These are phyloP conservation scores for Osmoderma eremita DNA, from an alignment of 2,888 invertebrate species.

Conservation along the genomic window DNA sequence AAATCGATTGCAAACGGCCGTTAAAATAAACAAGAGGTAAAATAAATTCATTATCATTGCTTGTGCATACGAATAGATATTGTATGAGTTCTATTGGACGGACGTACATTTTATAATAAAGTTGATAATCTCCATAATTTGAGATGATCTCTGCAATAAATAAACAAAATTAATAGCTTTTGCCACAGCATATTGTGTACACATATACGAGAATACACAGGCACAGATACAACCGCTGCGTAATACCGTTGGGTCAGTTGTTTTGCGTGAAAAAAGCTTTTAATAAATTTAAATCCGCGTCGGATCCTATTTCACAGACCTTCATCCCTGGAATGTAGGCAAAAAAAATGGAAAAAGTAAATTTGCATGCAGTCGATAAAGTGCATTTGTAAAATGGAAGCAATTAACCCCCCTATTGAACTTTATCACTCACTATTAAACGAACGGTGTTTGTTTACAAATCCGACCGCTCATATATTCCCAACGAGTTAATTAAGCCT, in stretches of 20 bases:
- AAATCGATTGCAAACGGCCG: constrained; percentile 2
- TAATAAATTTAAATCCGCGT: constrained; percentile 44
- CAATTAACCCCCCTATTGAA: constrained; percentile 49
- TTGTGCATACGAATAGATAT: background rate
- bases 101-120: constrained; percentile 32
- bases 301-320: constrained; percentile 28
- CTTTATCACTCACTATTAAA: constrained; percentile 45
- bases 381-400: constrained; percentile 46
- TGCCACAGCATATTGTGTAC: constrained; percentile 14
- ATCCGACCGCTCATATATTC: constrained; percentile 35
- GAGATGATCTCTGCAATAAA: constrained; percentile 33
- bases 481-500: constrained; percentile 15
- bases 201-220: background rate
- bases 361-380: constrained; percentile 36
- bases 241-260: constrained; percentile 8
- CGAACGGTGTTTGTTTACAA: constrained; percentile 47
- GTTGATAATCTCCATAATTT: constrained; percentile 33
- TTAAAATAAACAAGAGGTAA: constrained; percentile 18
- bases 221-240: background rate
- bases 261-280: constrained; percentile 25
- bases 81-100: background rate
- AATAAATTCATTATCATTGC: constrained; percentile 30
- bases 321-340: constrained; percentile 12
- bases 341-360: constrained; percentile 19
- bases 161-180: constrained; percentile 36